Evolutionary conservation across 2,797 vertebrate species (phyloP).

Genomic region (Urophycis tenuis): DNA sequence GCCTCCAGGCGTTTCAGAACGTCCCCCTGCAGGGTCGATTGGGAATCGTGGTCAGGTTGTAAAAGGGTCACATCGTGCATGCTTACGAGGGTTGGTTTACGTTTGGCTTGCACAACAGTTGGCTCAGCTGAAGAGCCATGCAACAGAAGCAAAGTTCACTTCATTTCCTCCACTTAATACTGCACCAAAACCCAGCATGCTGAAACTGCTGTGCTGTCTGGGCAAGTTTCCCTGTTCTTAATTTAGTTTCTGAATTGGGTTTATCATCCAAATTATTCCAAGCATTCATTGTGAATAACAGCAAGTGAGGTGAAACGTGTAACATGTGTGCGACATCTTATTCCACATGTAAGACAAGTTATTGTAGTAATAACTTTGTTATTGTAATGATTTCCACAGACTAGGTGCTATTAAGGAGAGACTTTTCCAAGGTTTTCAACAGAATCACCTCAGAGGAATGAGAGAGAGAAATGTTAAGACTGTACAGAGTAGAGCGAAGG

Average conservation of each 20-base stretch:
- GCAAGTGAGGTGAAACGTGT: not conserved
- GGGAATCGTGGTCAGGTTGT: not conserved
- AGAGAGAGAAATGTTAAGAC: not conserved
- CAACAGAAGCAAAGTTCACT: not conserved
- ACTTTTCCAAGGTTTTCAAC: not conserved
- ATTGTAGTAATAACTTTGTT: too few relatives aligned
- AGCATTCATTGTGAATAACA: not conserved
- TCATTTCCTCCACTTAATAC: not conserved
- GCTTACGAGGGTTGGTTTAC: not conserved
- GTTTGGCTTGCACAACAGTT: not conserved
- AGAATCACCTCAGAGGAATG: not conserved
- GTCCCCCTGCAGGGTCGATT: not conserved
- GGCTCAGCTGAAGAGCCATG: not conserved
- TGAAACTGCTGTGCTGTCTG: not conserved
- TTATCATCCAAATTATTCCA: not conserved
- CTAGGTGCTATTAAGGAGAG: not conserved
- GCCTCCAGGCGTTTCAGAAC: not conserved
- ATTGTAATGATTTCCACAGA: not conserved
- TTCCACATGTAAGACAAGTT: not conserved
- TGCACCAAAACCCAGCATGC: not conserved
- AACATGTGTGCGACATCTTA: too few relatives aligned
- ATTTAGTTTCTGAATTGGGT: not conserved
- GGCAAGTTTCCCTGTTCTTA: not conserved
- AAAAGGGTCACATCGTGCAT: not conserved
- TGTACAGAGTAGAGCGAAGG: not conserved